Base-by-base conservation (phyloP, 2,797 vertebrate genomes). In the Argya squamiceps region DNA sequence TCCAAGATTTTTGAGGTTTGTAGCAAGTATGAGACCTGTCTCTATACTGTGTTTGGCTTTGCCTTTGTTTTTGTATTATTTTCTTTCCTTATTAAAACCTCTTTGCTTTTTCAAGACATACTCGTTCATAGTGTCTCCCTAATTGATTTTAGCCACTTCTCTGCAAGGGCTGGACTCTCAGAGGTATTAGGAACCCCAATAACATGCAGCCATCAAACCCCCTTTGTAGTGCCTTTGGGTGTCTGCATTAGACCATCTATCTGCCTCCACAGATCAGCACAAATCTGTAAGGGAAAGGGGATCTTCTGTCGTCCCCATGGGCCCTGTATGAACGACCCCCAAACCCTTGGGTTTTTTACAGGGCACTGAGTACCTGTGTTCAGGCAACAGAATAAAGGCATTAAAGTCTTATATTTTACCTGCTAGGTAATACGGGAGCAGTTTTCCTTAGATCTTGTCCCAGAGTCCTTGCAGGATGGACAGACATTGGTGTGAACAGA, bases 181-280 rank as follows among this genome's bases (percentile, higher is more conserved):
- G 43, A 44, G 19, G 43, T 44, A 44, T 11, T 44, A 19, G 43
- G 43, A 44, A 21, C 43, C 43, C 43, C 43, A 44, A 44, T 21
- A 44, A 44, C 43, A 10, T 5, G 68, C n/a, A 68, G 22, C 15
- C 23, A 30, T 78, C 17, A 17, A 47, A 44, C 0, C 0, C 12
- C 3, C 2, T 71, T 19, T 46, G 44, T 1, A 1, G 7, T 43
- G 53, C 15, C 6, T 18, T 9, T 9, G 37, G 3, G 3, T 60
- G 18, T 58, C 22, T 1, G 1, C 20, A 15, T 41, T 12, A 81
- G 37, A 47, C 21, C 9, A 46, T 24, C 17, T 34, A 12, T 13
- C 47, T 80, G 20, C 37, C 15, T 73, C 67, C 26, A 15, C 19
- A 64, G n/a, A 71, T 16, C 10, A 64, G 30, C 24, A 89, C 7